Base-by-base conservation (phyloP, 2,888 invertebrate species). In the Gastrophysa polygoni region DNA sequence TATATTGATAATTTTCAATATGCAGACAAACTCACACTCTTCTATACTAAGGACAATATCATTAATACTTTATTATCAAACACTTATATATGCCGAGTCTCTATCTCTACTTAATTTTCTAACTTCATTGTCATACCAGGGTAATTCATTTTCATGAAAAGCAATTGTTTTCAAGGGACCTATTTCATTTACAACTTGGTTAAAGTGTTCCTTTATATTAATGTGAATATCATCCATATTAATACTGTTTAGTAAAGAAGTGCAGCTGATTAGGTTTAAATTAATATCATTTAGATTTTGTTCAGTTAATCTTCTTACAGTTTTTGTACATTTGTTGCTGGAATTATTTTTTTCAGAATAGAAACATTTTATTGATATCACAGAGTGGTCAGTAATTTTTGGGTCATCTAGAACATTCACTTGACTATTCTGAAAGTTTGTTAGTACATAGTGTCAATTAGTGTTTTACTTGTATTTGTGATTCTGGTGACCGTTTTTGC, bases 81-180 rank as follows among this genome's bases (percentile, higher is more conserved):
- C 6, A 14, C 54, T 43, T 43, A 38, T 54, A 54, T 43, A n/a
- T n/a, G 54, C 50, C 4, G 14, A 28, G 29, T 50, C 29, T 48
- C 20, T 48, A 21, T 18, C 20, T 48, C 24, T 48, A 18, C 48
- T 20, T 48, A 48, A 24, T 49, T 28, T 34, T 43, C 43, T 54
- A 6, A 54, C 21, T 54, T 54, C 54, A 11, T 54, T 43, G 43
- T 54, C 54, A 54, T 54, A 54, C 54, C 54, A 54, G n/a, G 54
- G 54, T 24, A 54, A 43, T 21, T 54, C 38, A 43, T 54, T 43
- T 54, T 54, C 11, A 47, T 46, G 18, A 56, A 47, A 46, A 16
- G 21, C 14, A 18, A 57, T 32, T 38, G 38, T 20, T 20, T 43
- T 54, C 14, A 43, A 57, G 29, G 46, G 29, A 14, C 28, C 47